Evolutionary conservation across 2,797 vertebrate genomes (phyloP), one percentile per base, ranked within the genome.

Genomic region (Menidia menidia): DNA sequence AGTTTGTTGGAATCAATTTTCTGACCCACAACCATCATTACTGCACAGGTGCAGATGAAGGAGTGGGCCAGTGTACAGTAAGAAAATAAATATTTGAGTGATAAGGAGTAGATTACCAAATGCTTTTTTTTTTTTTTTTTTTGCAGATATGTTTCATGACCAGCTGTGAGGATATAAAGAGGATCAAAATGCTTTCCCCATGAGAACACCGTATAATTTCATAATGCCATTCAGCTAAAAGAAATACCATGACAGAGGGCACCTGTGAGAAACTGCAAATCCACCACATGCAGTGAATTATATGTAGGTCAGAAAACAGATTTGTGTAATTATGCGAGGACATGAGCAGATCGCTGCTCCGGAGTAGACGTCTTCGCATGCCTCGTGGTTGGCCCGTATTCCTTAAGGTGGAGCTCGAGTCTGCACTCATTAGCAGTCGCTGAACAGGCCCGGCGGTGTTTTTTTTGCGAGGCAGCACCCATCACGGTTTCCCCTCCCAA

Each of bases 391-490:
- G 74, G 85, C 71, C 73, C 52, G 77, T 84, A 76, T 83, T 77
- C 80, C 80, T 86, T 33, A 31, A 77, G 75, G 77, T 75, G 71
- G 77, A 50, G 62, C 64, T 32, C 39, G 57, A 60, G 79, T 67
- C 73, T 64, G 44, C 85, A 64, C 89, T 93, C 88, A 92, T 94
- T 92, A 93, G 89, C 62, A 89, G 84, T 86, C 90, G 88, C 67
- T 86, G 88, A 92, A 84, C 68, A 56, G 77, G 63, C 59, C 63
- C 64, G 64, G 69, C 77, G 63, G 74, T 78, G 76, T 85, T 25
- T 25, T 25, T 25, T 25, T 85, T 81, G 83, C 57, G 71, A 77
- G 80, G 73, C 77, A 73, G 87, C 78, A 80, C 83, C 88, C 87
- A 83, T 88, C 78, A 61, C 48, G 39, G 77, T 73, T 73, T 75